Base-by-base conservation (phyloP, 1,140 invertebrate species). In the Capitella teleta region DNA sequence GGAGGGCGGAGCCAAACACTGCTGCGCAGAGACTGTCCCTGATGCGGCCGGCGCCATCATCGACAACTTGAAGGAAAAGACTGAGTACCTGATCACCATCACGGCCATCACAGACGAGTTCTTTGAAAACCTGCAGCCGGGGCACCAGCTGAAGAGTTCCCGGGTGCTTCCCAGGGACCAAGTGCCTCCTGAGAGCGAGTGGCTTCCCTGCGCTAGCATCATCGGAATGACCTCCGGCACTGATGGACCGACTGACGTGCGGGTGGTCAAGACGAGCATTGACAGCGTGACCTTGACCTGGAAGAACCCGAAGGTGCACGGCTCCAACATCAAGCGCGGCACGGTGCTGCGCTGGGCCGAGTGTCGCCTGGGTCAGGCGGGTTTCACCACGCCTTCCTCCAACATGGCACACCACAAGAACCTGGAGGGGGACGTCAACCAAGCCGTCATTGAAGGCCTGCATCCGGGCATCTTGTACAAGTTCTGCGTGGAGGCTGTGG, bases 51-150 rank as follows among this genome's bases (percentile, higher is more conserved):
- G 42, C 6, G 59, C 62, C 5, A 60, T 62, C 16, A 54, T 73
- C 5, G 60, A 66, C 30, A 58, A 61, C 26, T 51, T 73, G 19
- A 47, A 55, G 30, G 71, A 73, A 52, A 64, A 66, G 26, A 70
- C 65, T 3, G 65, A 67, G 41, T 71, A 73, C 54, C 53, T 63
- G 28, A 44, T 72, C 23, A 61, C 63, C 21, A 59, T 73, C 10
- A 67, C 67, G 28, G 67, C 67, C 1, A 60, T 73, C 12, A 71
- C 68, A 10, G 65, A 71, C 44, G 71, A 73, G 56, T 72, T 63
- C 55, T 72, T 73, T 59, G 63, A 70, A 48, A 51, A 59, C 28
- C 58, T 70, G n/a, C 63, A 63, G 4, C 60, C 62, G 24, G 60
- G 59, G 49, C 61, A 70, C 45, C 54, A 58, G 23, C 53, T 63